Evolutionary conservation across 92 coral and sea anemone genomes (phyloP).

Genomic region (Parazoanthus darwini): DNA sequence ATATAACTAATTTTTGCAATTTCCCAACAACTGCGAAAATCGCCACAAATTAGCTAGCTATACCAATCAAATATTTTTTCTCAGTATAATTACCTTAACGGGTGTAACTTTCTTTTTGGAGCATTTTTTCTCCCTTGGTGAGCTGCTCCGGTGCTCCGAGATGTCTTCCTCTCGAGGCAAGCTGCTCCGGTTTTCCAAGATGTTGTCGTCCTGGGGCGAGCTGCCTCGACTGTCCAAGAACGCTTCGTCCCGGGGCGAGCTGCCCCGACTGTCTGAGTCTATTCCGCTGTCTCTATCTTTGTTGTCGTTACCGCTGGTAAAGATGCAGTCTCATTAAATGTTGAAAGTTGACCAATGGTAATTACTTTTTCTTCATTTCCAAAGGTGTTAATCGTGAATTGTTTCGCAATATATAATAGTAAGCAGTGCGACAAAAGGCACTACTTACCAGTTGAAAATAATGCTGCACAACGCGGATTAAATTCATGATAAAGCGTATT

Average conservation of each 20-base stretch:
- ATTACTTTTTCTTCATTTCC: background rate
- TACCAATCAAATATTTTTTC: too few species aligned
- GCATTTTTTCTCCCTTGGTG: background rate
- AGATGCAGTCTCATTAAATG: background rate
- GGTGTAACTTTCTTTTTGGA: background rate
- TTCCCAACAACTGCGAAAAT: background rate
- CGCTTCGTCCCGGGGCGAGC: slow-evolving; percentile 1
- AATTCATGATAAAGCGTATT: too few species aligned
- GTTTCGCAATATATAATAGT: too few species aligned
- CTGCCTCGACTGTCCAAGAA: background rate
- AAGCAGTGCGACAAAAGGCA: background rate
- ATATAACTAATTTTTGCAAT: too few species aligned
- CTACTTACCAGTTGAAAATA: background rate
- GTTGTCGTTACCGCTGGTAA: background rate
- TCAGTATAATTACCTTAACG: background rate
- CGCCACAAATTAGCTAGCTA: background rate
- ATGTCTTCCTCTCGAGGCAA: background rate
- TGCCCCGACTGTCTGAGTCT: slow-evolving; percentile 25
- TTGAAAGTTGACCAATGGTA: background rate
- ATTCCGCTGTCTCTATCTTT: slow-evolving; percentile 27
- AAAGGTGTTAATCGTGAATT: background rate
- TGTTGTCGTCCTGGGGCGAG: background rate
- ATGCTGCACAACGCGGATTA: background rate
- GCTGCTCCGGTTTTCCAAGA: background rate
- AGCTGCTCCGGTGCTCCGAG: background rate